A percentile compares a stretch with the other conserved stretches of the same genome.
Evolutionary conservation across 37 sponge, comb jelly and placozoan genomes (phyloP).

Genomic region (Bolinopsis microptera): DNA sequence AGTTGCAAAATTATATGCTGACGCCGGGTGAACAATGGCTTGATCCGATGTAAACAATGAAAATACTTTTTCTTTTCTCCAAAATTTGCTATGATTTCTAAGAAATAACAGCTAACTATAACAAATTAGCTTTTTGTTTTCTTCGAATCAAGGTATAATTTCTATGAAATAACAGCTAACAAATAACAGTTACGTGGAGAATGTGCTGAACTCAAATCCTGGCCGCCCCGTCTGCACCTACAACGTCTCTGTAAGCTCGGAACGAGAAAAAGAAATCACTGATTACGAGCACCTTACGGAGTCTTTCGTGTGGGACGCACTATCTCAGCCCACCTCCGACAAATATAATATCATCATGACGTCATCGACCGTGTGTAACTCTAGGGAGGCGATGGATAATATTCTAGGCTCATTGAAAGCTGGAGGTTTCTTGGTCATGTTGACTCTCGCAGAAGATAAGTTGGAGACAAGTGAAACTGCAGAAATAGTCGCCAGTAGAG

Average conservation of each 20-base stretch:
- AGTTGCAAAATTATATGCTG: too few species aligned
- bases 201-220: constrained; percentile 40
- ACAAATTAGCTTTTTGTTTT: too few species aligned
- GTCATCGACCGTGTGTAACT: constrained; percentile 27
- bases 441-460: neutral
- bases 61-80: too few species aligned
- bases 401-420: constrained; percentile 11
- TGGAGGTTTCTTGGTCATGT: constrained; percentile 1
- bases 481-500: constrained; percentile 6
- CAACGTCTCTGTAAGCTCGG: neutral
- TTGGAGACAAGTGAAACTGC: neutral
- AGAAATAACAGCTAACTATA: too few species aligned
- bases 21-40: too few species aligned
- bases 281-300: neutral
- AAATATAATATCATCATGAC: constrained; percentile 22
- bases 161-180: too few species aligned
- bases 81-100: too few species aligned
- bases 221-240: constrained; percentile 41
- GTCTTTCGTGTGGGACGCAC: constrained; percentile 32
- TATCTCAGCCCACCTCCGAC: neutral
- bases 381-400: constrained; percentile 26
- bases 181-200: neutral
- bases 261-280: neutral
- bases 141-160: too few species aligned
- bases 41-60: too few species aligned